Conservation (phyloP, 2,888 invertebrate species). For the Malthinus flaveolus region DNA sequence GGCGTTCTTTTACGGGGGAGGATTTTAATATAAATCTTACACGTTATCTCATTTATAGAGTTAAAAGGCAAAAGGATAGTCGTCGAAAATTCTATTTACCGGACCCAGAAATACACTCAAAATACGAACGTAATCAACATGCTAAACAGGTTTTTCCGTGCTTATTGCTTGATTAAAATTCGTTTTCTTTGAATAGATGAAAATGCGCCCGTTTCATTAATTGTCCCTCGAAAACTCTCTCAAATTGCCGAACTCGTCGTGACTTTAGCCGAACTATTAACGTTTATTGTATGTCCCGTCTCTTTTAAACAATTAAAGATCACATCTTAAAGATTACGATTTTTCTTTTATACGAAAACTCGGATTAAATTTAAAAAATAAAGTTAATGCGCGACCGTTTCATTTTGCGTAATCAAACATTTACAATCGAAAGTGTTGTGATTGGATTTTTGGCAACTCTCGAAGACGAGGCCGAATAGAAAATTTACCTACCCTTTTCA, state of each 20-base stretch:
- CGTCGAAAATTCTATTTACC: conserved; percentile 21
- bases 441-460: no score
- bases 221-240: conserved; percentile 18
- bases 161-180: conserved; percentile 30
- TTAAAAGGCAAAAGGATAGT: not conserved
- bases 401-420: no score
- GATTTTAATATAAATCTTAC: not conserved
- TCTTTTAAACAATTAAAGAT: conserved; percentile 2
- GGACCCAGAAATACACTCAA: conserved; percentile 16
- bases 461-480: no score
- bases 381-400: no score
- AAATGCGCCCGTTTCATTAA: conserved; percentile 26
- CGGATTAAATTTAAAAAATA: no score
- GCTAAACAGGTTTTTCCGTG: conserved; percentile 23
- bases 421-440: no score
- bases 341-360: no score
- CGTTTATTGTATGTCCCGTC: conserved; percentile 7
- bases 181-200: conserved; percentile 27
- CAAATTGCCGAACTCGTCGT: conserved; percentile 15
- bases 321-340: not conserved
- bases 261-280: conserved; percentile 16
- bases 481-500: no score
- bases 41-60: conserved; percentile 11
- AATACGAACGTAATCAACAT: conserved; percentile 24
- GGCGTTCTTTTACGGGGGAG: not conserved